Base-by-base conservation (phyloP, 2,797 vertebrate species). In the Pangasius mekongensis region DNA sequence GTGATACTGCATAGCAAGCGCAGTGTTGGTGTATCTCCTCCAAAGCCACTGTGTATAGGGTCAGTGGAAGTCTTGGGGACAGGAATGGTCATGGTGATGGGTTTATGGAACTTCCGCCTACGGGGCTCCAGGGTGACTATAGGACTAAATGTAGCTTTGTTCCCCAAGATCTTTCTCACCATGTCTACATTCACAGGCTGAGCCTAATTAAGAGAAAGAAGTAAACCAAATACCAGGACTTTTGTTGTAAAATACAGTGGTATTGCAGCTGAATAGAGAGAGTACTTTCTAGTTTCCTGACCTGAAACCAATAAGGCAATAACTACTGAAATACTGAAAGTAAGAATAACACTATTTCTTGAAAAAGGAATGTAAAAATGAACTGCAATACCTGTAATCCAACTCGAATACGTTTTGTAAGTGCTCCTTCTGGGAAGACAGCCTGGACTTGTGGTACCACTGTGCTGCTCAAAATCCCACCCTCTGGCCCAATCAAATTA, bases 1-100 rank as follows among this genome's bases (percentile, higher is more conserved):
- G 98, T 99, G 90, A 99, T 99, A 92, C 99, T 99, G 93, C 99
- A 99, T 64, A 99, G 96, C 88, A 99, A 94, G 83, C 98, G 96
- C 86, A 99, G 94, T 1, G 98, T 99, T 22, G 98, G 98, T 0
- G 97, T 96, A 85, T 99, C 98, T 0, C 97, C 97, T 86, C 97
- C 97, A 5, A 98, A 99, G 77, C 97, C 97, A 0, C 97, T 97
- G 88, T 97, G 93, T 89, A 96, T 92, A 0, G 96, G 95, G 7
- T 99, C 97, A 0, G 96, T 95, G 91, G 95, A 98, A 89, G 95
- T 97, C 94, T 98, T 98, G 84, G 99, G 99, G 67, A 99, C 94
- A 0, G 98, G 98, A 92, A 99, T 98, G 0, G 99, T 99, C 98
- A 99, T 99, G 3, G 98, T 99, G 92, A 99, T 99, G 87, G 99